Conservation (phyloP, 2,797 vertebrate species). For the Falco berigora region DNA sequence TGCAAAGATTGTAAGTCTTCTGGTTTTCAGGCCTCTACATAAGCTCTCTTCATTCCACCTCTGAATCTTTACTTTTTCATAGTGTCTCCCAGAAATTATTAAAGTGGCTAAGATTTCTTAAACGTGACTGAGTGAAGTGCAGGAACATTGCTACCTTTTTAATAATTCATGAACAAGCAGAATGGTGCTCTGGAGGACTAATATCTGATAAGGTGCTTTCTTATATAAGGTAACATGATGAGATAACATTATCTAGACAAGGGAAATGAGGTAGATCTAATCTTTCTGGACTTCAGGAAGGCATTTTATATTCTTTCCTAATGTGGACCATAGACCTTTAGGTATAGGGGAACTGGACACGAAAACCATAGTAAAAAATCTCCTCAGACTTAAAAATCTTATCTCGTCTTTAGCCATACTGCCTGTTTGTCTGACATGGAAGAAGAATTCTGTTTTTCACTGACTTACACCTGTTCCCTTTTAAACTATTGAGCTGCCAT, state of each 20-base stretch:
- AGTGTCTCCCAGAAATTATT: background rate
- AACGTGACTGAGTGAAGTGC: background rate
- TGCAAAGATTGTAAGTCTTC: background rate
- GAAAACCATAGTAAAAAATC: rapidly evolving
- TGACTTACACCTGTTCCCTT: background rate
- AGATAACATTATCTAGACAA: background rate
- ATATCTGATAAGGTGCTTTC: background rate
- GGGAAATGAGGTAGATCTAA: background rate
- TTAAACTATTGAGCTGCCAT: background rate
- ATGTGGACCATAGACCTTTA: background rate
- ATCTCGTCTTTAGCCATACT: background rate
- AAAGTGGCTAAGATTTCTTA: background rate
- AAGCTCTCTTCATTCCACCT: background rate
- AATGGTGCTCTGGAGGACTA: background rate
- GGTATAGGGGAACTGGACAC: background rate
- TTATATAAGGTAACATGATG: background rate
- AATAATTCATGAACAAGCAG: background rate
- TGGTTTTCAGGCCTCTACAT: background rate
- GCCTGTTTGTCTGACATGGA: background rate
- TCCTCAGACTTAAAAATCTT: background rate
- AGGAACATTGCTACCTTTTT: background rate
- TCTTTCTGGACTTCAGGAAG: background rate
- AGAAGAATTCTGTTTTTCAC: background rate
- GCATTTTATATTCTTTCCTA: background rate
- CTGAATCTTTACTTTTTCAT: background rate